Conservation (phyloP, 2,888 invertebrate species). For the Gymnosoma rotundatum region DNA sequence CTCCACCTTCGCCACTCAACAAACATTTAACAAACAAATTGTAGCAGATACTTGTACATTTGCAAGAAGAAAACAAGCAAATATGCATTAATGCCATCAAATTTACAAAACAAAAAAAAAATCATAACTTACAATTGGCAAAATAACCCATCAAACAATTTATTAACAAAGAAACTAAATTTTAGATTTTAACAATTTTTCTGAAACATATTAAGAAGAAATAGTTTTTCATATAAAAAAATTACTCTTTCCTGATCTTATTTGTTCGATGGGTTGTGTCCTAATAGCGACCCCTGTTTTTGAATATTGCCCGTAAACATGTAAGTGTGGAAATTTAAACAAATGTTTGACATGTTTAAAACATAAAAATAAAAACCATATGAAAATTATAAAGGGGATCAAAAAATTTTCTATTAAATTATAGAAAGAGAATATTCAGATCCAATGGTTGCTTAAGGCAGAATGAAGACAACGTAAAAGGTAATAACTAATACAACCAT, state of each 20-base stretch:
- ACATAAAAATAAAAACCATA: conserved; percentile 1
- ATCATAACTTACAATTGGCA: conserved; percentile 2
- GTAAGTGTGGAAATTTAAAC: conserved; percentile 51
- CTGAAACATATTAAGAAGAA: background rate
- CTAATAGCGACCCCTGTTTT: conserved; percentile 31
- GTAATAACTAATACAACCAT: conserved; percentile 5
- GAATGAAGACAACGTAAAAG: background rate
- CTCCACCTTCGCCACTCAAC: conserved; percentile 40
- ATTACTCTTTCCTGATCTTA: background rate
- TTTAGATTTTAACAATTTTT: too few species aligned
- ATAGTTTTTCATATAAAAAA: background rate
- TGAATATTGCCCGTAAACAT: background rate
- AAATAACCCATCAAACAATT: conserved; percentile 35
- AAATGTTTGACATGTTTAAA: conserved; percentile 45
- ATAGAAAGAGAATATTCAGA: conserved; percentile 4
- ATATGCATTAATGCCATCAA: conserved; percentile 58
- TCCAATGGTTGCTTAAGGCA: conserved; percentile 53
- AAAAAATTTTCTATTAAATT: conserved; percentile 2
- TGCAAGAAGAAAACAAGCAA: conserved; percentile 40
- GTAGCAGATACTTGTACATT: conserved; percentile 2
- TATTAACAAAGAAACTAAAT: background rate
- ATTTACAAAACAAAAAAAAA: conserved; percentile 25
- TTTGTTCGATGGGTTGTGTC: conserved; percentile 3
- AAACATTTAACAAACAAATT: conserved; percentile 52
- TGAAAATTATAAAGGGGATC: conserved; percentile 35